Evolutionary conservation across 64 coral and sea anemone species (phyloP), one percentile per base, ranked within the genome.

Genomic region (Anthopleura sola): DNA sequence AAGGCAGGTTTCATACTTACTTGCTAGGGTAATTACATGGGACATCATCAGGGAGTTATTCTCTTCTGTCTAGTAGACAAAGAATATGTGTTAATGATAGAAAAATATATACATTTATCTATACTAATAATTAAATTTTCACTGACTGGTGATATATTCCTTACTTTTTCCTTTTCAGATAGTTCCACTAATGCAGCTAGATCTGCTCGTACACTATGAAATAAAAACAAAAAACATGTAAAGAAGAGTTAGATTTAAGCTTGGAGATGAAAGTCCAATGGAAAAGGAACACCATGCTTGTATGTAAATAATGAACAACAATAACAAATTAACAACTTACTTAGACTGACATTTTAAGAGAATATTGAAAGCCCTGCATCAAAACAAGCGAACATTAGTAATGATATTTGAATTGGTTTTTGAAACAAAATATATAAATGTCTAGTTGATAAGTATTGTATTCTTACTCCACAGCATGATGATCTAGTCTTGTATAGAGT

Each of bases 401-500:
- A 36, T 57, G 18, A 83, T 48, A 13, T 2, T 37, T 17, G 34
- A 37, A 77, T 62, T 8, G 21, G 24, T 62, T 62, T n/a, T n/a
- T 62, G n/a, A 62, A 62, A 62, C 16, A 28, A n/a, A n/a, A 62
- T 23, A 26, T 26, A 56, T 0, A 62, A 7, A 24, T 15, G 23
- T 62, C 6, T 24, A 62, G 58, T 62, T 62, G 58, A 62, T 62
- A 62, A 62, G 13, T 32, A 33, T 46, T 38, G 34, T 18, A 69
- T 46, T 85, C 78, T 92, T 64, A 99, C 97, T 84, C 93, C 10
- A 89, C 55, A 46, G 93, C 97, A 51, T 82, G 86, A 19, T 89
- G 80, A 85, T 95, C 97, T 17, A 99, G 68, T 62, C 80, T 87
- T 19, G 84, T 86, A 58, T 94, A 99, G 29, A 99, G 39, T 84